These are phyloP conservation scores for Scaeva pyrastri DNA, from an alignment of 2,888 invertebrate species.

Conservation along the genomic window DNA sequence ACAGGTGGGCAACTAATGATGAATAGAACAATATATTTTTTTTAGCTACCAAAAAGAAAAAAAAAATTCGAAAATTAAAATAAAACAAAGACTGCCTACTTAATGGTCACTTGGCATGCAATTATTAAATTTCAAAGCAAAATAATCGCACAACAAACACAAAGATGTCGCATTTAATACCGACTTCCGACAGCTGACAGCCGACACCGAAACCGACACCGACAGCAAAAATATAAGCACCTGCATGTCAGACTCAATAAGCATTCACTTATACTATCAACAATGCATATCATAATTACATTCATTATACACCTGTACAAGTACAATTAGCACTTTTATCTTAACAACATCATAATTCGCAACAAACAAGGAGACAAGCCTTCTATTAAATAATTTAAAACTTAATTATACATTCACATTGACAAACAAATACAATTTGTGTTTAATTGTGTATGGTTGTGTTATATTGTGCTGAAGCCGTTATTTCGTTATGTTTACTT, in stretches of 20 bases:
- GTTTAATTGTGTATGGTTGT: constrained; percentile 33
- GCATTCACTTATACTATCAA: constrained; percentile 41
- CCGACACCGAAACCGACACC: no score
- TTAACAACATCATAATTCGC: constrained; percentile 43
- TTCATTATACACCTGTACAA: constrained; percentile 39
- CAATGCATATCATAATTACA: constrained; percentile 57
- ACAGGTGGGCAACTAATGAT: no score
- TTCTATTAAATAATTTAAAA: constrained; percentile 16
- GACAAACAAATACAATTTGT: constrained; percentile 13
- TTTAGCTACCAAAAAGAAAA: no score
- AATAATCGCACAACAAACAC: constrained; percentile 36
- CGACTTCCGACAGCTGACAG: constrained; percentile 41
- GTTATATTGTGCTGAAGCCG: constrained; percentile 49
- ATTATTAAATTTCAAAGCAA: constrained; percentile 43
- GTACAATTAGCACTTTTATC: constrained; percentile 48
- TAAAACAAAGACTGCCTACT: not conserved
- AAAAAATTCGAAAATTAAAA: not conserved
- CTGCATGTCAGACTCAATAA: constrained; percentile 55
- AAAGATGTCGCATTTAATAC: constrained; percentile 46
- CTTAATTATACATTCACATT: constrained; percentile 12
- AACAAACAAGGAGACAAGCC: constrained; percentile 37
- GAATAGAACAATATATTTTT: no score
- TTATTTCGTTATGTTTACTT: constrained; percentile 14
- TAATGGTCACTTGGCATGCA: constrained; percentile 47
- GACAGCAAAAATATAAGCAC: constrained; percentile 29